phyloP scores from a whole-genome alignment of 2,797 vertebrate genomes.

The Phrynocephalus forsythii region DNA sequence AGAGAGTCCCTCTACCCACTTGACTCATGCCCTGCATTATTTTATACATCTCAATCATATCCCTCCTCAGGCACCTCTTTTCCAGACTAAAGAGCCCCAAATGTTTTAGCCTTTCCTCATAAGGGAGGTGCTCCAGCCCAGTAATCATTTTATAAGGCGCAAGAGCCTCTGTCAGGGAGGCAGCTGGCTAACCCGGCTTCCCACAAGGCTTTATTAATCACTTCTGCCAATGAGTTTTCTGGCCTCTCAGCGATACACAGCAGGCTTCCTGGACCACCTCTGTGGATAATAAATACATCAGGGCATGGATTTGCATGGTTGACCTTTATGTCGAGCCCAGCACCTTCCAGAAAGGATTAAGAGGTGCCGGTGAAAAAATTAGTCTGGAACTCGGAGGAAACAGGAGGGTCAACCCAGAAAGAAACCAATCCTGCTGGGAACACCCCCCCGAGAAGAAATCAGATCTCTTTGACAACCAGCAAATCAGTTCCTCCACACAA shows the following conservation, averaged over 20 bases:
- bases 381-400: not conserved
- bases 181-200: not conserved
- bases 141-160: not conserved
- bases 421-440: not conserved
- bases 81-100: too few species aligned
- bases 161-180: not conserved
- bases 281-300: constrained; percentile 58
- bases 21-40: too few species aligned
- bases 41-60: too few species aligned
- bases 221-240: not conserved
- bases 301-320: not conserved
- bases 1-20: too few species aligned
- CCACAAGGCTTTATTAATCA: not conserved
- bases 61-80: too few species aligned
- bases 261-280: not conserved
- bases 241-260: rapidly evolving
- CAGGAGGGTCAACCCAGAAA: not conserved
- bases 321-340: constrained; percentile 34
- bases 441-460: not conserved
- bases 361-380: rapidly evolving
- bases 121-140: too few species aligned
- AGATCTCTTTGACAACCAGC: not conserved
- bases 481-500: not conserved
- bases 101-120: too few species aligned
- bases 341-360: constrained; percentile 5